Evolutionary conservation across 2,797 vertebrate genomes (phyloP), one percentile per base, ranked within the genome.

Genomic region (Sternarchorhynchus goeldii): DNA sequence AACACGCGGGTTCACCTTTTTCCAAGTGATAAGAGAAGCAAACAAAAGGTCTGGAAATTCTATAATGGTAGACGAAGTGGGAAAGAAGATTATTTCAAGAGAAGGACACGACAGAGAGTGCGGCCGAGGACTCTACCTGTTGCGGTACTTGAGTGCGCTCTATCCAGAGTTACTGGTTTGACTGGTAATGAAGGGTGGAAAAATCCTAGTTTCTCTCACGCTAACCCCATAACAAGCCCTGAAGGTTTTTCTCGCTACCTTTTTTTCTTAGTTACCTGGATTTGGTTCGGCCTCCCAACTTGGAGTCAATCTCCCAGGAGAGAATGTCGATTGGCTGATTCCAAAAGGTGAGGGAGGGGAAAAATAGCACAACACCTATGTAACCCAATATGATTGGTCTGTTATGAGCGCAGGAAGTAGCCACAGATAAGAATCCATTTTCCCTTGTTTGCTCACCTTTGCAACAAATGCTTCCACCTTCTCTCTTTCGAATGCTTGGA

Each of bases 311-410:
- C 86, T 87, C 87, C 78, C 86, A 31, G 56, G 58, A 77, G 86
- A 84, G 78, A 18, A 20, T 80, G 50, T 17, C 87, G 85, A 96
- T 96, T 96, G 95, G 95, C 86, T 91, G 87, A 45, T 87, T 82
- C 41, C 70, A 71, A 96, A 96, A 95, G 95, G 95, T 95, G 89
- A 95, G 93, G 95, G 95, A 87, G 94, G 95, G 92, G 90, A 87
- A 2, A 74, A 50, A 68, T 1, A 73, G 65, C 73, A 84, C 76
- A 77, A 81, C 82, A 84, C 86, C 86, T 80, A 80, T 83, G 76
- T 84, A 79, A 73, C 86, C 81, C 1, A 58, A 89, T 86, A 70
- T 87, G 81, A 95, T 95, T 95, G 93, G 95, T 85, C 78, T 65
- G 14, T 76, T 36, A 3, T 20, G 64, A 21, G 69, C 72, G 55